These are phyloP conservation scores for Leucophenga varia DNA, from an alignment of 1,140 invertebrate species.

Conservation along the genomic window DNA sequence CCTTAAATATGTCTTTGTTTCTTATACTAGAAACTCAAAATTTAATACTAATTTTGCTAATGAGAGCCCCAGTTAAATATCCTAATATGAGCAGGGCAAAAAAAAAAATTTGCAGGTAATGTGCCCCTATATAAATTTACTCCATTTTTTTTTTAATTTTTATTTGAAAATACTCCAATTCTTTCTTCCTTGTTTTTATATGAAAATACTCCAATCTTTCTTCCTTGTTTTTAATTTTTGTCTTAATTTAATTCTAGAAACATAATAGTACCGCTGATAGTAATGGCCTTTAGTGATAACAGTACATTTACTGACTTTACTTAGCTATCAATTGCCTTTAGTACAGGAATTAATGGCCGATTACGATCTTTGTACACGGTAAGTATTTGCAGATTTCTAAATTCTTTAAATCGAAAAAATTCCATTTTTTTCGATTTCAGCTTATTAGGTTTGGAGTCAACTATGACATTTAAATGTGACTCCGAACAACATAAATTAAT, in stretches of 20 bases:
- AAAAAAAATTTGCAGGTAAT: no score
- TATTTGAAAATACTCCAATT: not conserved
- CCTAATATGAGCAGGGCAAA: no score
- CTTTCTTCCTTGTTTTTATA: not conserved
- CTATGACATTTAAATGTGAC: constrained; percentile 57
- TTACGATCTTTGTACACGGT: constrained; percentile 68
- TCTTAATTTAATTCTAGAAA: no score
- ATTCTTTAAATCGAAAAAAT: not conserved
- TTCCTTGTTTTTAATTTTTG: no score
- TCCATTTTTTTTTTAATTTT: not conserved
- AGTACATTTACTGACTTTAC: constrained; percentile 22
- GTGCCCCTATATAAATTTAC: no score
- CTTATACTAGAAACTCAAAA: no score
- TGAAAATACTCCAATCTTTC: not conserved
- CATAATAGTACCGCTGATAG: constrained; percentile 4
- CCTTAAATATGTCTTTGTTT: no score
- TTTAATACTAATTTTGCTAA: no score
- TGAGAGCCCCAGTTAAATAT: no score
- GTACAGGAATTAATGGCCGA: constrained; percentile 67
- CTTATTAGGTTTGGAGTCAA: constrained; percentile 67
- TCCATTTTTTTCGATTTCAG: constrained; percentile 55
- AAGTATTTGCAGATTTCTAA: constrained; percentile 12
- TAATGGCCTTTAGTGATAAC: constrained; percentile 16
- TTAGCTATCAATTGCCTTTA: constrained; percentile 23
- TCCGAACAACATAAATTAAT: constrained; percentile 62